These are phyloP conservation scores for Sabellastarte sp. DNA, from an alignment of 2,888 invertebrate species.

Conservation along the genomic window DNA sequence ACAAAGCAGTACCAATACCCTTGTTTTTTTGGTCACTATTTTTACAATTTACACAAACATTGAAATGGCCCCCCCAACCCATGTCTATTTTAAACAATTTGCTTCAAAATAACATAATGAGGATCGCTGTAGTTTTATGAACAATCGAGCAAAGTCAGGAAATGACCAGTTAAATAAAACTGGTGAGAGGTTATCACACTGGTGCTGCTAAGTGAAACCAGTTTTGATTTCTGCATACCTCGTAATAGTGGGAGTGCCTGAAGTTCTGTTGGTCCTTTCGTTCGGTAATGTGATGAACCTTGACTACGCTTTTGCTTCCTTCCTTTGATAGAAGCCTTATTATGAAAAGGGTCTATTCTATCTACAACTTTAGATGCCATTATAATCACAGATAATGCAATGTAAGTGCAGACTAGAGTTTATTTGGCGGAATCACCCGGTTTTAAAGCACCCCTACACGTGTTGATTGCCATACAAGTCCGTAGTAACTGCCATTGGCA, in stretches of 20 bases:
- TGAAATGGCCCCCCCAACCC: no score
- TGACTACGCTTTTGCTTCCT: conserved; percentile 99
- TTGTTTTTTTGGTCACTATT: no score
- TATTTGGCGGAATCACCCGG: neutral
- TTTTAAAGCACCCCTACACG: neutral
- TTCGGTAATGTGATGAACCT: conserved; percentile 97
- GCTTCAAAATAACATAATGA: no score
- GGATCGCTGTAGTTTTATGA: no score
- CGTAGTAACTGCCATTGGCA: conserved; percentile 4
- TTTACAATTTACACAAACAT: no score
- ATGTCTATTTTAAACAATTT: no score
- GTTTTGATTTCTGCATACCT: no score
- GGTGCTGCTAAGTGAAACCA: no score
- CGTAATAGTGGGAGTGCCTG: conserved; percentile 94
- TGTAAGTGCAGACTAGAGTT: neutral
- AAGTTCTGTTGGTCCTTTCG: conserved; percentile 95
- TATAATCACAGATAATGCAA: conserved; percentile 6
- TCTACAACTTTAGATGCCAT: conserved; percentile 32
- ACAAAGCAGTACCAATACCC: no score
- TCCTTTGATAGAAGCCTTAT: conserved; percentile 94
- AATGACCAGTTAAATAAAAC: no score
- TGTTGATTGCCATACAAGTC: conserved; percentile 1
- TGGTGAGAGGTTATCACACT: no score
- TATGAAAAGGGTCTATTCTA: conserved; percentile 27
- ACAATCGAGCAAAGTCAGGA: no score